A percentile compares a stretch with the other conserved stretches of the same genome.
These are phyloP conservation scores for Fragum sueziense DNA, from an alignment of 2,888 invertebrate genomes.

Conservation along the genomic window DNA sequence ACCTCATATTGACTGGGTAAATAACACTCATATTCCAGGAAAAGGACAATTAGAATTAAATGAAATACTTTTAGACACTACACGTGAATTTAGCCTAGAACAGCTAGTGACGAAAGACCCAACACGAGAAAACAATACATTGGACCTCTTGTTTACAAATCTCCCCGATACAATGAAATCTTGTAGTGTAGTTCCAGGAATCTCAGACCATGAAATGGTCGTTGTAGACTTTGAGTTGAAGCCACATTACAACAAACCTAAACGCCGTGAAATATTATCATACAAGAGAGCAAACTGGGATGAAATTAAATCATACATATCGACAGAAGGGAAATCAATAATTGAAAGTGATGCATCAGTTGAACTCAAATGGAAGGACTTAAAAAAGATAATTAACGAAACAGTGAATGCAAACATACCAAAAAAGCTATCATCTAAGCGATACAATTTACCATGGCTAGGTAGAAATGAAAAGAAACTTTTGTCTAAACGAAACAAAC, in stretches of 20 bases:
- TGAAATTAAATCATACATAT: conserved; percentile 20
- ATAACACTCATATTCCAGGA: not conserved
- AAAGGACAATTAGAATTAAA: not conserved
- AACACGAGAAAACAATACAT: too few species aligned
- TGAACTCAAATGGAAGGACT: not conserved
- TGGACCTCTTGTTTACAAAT: conserved; percentile 54
- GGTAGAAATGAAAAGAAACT: not conserved
- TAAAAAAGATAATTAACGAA: not conserved
- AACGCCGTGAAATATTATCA: too few species aligned
- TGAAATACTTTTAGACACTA: conserved; percentile 9
- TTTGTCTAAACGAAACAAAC: not conserved
- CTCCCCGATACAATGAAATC: conserved; percentile 25
- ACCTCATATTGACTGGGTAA: conserved; percentile 1
- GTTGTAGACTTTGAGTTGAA: conserved; percentile 14
- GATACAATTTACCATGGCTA: conserved; percentile 42
- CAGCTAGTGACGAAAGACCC: conserved; percentile 51
- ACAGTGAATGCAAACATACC: conserved; percentile 23
- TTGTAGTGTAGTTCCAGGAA: conserved; percentile 34
- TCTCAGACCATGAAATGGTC: too few species aligned
- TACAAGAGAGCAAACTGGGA: conserved; percentile 53
- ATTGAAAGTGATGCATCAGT: too few species aligned
- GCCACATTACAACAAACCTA: conserved; percentile 12
- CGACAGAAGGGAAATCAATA: too few species aligned
- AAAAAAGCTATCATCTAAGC: conserved; percentile 26
- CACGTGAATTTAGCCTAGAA: conserved; percentile 42